Evolutionary conservation across 2,113 vertebrate genomes (phyloP).

Genomic region (Poecile atricapillus): DNA sequence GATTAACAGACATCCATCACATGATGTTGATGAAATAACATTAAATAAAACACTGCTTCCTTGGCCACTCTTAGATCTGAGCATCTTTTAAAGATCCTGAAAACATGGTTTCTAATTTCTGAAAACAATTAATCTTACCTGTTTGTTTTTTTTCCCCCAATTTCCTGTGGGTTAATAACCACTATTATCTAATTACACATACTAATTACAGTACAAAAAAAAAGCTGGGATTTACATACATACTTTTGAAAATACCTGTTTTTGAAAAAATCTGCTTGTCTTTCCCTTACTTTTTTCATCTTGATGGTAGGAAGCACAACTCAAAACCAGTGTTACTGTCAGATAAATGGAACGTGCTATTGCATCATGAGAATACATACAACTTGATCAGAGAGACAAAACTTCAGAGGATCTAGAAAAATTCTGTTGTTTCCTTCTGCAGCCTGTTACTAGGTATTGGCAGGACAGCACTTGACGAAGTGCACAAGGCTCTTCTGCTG

Average conservation of each 20-base stretch:
- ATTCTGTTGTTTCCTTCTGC: neutral
- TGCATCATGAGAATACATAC: neutral
- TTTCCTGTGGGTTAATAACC: neutral
- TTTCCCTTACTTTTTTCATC: neutral
- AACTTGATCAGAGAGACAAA: neutral
- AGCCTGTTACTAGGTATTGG: neutral
- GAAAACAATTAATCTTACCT: neutral
- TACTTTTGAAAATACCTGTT: neutral
- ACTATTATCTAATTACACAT: slow-evolving; percentile 28
- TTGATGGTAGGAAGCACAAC: neutral
- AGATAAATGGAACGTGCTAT: neutral
- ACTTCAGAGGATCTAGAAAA: neutral
- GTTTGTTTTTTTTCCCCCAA: neutral
- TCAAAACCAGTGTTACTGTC: neutral
- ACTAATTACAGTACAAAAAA: neutral
- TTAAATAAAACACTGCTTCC: neutral
- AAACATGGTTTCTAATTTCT: neutral
- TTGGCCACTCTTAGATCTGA: neutral
- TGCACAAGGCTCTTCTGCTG: neutral
- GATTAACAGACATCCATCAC: neutral
- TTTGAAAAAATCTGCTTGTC: neutral
- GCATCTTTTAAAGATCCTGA: neutral
- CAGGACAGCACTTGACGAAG: neutral
- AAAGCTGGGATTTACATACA: neutral
- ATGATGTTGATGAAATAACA: neutral